A percentile compares a stretch with the other conserved stretches of the same genome.
Evolutionary conservation across 2,888 invertebrate species (phyloP).

Genomic region (Ceriagrion tenellum): DNA sequence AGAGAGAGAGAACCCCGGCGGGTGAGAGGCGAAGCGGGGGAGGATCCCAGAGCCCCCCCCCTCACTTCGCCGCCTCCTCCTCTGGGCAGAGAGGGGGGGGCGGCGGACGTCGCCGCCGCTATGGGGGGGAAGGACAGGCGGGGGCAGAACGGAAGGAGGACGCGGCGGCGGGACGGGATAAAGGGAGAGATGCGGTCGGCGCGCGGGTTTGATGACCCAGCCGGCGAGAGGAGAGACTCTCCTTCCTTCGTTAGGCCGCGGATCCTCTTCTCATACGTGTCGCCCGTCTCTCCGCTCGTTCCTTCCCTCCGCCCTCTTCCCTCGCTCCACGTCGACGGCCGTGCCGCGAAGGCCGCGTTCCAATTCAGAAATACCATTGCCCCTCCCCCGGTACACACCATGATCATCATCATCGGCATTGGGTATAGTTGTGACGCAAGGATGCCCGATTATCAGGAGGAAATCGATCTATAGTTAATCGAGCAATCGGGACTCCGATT

Average conservation of each 20-base stretch:
- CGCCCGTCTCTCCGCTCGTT: not conserved
- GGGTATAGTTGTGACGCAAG: too few species aligned
- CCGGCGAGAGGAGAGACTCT: not conserved
- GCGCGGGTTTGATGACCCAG: conserved; percentile 59
- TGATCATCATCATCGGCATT: too few species aligned
- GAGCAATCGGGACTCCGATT: too few species aligned
- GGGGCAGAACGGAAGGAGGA: not conserved
- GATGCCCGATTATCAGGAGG: too few species aligned
- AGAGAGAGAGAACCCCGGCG: not conserved
- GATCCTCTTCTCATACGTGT: not conserved
- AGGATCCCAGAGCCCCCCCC: not conserved
- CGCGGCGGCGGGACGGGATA: not conserved
- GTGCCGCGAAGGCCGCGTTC: not conserved
- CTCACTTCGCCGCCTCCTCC: not conserved
- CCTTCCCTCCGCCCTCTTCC: not conserved
- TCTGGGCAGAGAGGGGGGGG: conserved; percentile 5
- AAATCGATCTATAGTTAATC: too few species aligned
- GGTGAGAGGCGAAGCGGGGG: not conserved
- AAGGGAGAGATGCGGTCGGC: conserved; percentile 54
- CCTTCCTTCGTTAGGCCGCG: not conserved
- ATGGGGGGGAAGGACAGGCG: not conserved
- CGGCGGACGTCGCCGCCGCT: not conserved
- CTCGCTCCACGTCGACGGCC: not conserved
- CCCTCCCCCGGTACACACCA: too few species aligned
- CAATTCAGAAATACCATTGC: too few species aligned